Conservation (phyloP, 2,797 vertebrate genomes). For the Anguilla marmorata region DNA sequence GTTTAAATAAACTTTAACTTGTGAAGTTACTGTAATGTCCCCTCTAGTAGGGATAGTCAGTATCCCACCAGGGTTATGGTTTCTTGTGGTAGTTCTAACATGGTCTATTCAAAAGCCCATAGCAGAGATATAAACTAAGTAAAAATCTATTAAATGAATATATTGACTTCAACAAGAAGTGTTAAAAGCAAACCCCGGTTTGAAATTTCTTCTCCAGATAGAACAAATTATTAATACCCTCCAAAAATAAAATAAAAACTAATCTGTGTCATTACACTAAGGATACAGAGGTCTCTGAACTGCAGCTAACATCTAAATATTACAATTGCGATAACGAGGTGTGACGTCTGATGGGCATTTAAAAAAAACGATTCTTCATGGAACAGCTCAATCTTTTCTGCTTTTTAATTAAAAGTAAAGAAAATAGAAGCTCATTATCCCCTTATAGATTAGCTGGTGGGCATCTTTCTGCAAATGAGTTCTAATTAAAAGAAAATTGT, state of each 20-base stretch:
- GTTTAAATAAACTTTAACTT: background rate
- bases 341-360: constrained; percentile 99
- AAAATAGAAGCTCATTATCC: constrained; percentile 99
- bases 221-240: constrained; percentile 81
- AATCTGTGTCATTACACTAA: constrained; percentile 70
- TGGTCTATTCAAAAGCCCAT: background rate
- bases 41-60: background rate
- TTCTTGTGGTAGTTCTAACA: background rate
- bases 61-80: background rate
- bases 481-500: constrained; percentile 99
- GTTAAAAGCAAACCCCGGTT: constrained; percentile 59
- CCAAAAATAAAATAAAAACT: constrained; percentile 60
- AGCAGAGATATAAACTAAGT: background rate
- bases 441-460: constrained; percentile 99
- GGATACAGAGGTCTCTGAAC: constrained; percentile 82
- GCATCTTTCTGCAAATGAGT: constrained; percentile 99
- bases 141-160: constrained; percentile 50
- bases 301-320: constrained; percentile 96
- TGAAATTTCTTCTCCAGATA: constrained; percentile 79
- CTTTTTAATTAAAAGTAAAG: constrained; percentile 99
- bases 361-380: constrained; percentile 99
- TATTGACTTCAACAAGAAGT: constrained; percentile 68
- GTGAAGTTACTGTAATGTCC: background rate
- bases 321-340: constrained; percentile 97
- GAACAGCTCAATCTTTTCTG: constrained; percentile 99